Conservation (phyloP, 2,113 vertebrate species). For the Lepus americanus region DNA sequence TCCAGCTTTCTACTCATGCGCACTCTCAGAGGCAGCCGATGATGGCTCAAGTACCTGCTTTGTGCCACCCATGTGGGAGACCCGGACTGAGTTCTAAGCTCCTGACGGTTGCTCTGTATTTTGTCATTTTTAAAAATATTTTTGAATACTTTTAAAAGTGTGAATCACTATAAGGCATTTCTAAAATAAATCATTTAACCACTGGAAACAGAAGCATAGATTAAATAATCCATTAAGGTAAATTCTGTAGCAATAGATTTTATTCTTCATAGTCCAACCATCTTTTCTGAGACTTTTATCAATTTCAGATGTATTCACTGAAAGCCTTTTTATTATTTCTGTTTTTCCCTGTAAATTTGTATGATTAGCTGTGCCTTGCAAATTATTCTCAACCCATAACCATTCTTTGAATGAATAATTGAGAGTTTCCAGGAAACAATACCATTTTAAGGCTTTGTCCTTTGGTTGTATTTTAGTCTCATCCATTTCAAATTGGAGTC, state of each 20-base stretch:
- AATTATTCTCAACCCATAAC: neutral
- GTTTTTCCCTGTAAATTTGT: neutral
- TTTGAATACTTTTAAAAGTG: too few relatives aligned
- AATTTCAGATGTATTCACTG: neutral
- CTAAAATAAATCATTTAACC: neutral
- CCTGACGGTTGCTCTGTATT: neutral
- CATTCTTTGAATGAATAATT: slow-evolving; percentile 30
- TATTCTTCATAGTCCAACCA: neutral
- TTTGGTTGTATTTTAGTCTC: neutral
- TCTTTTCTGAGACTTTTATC: slow-evolving; percentile 19
- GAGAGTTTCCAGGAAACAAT: slow-evolving; percentile 43
- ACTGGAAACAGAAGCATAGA: neutral
- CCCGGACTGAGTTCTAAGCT: neutral
- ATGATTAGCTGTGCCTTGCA: neutral
- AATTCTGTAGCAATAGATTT: neutral
- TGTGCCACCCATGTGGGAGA: too few relatives aligned
- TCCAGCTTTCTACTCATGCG: too few relatives aligned
- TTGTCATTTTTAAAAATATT: neutral
- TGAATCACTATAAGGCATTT: neutral
- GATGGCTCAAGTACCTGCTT: too few relatives aligned
- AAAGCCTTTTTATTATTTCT: neutral
- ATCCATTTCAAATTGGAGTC: neutral
- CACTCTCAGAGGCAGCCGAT: too few relatives aligned
- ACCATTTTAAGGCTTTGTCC: slow-evolving; percentile 6
- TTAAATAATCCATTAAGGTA: neutral